A percentile compares a stretch with the other conserved stretches of the same genome.
These are phyloP conservation scores for Bucco capensis DNA, from an alignment of 2,113 vertebrate species.

Conservation along the genomic window DNA sequence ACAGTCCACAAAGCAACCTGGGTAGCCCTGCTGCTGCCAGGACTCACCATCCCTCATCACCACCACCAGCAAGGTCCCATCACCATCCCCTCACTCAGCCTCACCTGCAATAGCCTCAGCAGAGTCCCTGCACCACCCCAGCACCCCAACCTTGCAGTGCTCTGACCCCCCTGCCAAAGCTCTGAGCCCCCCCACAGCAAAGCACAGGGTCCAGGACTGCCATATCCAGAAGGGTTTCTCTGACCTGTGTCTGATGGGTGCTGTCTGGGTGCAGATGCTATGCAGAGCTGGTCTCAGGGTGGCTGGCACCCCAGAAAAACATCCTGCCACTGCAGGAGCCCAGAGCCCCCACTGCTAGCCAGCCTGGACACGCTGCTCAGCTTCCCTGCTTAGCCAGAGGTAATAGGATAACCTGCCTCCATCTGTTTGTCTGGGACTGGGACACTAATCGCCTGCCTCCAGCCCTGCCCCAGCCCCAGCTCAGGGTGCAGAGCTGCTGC, in stretches of 20 bases:
- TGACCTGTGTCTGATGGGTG: background rate
- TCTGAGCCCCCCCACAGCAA: background rate
- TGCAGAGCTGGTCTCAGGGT: background rate
- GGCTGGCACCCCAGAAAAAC: background rate
- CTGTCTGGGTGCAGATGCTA: background rate
- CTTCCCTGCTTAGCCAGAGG: background rate
- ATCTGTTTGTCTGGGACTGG: conserved; percentile 31
- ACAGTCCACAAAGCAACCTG: background rate
- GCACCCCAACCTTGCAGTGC: background rate
- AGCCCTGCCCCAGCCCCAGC: background rate
- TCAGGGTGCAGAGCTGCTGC: background rate
- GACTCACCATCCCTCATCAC: background rate
- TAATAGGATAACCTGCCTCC: conserved; percentile 50
- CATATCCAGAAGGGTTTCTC: accelerated
- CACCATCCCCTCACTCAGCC: background rate
- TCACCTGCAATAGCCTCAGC: background rate
- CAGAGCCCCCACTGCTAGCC: background rate
- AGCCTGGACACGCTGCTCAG: accelerated
- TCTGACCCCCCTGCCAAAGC: background rate
- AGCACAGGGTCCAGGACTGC: background rate
- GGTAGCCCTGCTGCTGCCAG: background rate
- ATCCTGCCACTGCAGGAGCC: background rate
- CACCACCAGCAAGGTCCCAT: accelerated
- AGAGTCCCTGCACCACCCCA: background rate
- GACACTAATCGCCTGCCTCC: background rate